phyloP scores from a whole-genome alignment of 92 coral and sea anemone genomes.

The Zoanthus sansibaricus region DNA sequence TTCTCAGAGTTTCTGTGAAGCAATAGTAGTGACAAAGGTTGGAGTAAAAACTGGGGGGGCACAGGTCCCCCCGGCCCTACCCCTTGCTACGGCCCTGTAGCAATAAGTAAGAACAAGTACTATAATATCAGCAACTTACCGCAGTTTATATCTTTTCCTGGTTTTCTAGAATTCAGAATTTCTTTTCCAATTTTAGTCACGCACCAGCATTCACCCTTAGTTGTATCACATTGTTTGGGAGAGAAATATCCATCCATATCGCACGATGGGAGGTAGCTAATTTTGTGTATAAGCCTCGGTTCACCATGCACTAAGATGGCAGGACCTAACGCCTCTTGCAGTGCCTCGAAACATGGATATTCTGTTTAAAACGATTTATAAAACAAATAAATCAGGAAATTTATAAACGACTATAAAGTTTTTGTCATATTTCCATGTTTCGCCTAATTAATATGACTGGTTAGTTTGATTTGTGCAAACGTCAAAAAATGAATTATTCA shows the following conservation, averaged over 20 bases:
- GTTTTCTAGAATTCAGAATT: constrained; percentile 13
- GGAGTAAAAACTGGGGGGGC: no score
- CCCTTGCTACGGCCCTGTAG: no score
- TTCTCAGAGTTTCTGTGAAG: no score
- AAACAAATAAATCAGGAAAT: not conserved
- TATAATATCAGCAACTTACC: not conserved
- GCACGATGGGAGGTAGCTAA: constrained; percentile 4
- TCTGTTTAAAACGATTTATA: not conserved
- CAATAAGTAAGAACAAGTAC: not conserved
- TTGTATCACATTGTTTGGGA: constrained; percentile 18
- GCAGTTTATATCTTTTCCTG: not conserved
- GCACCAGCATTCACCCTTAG: constrained; percentile 31
- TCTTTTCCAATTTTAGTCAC: constrained; percentile 22
- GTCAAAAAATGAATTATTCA: no score
- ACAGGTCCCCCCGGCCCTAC: no score
- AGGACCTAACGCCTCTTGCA: constrained; percentile 5
- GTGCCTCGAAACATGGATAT: constrained; percentile 22
- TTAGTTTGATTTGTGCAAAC: no score
- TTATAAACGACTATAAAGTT: no score
- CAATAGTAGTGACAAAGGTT: no score
- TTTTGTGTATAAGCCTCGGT: constrained; percentile 5
- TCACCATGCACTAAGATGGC: constrained; percentile 38
- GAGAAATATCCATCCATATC: constrained; percentile 15
- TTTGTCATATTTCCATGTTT: no score
- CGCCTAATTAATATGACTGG: no score